Evolutionary conservation across 2,888 invertebrate species (phyloP).

Genomic region (Acutogordius australiensis): DNA sequence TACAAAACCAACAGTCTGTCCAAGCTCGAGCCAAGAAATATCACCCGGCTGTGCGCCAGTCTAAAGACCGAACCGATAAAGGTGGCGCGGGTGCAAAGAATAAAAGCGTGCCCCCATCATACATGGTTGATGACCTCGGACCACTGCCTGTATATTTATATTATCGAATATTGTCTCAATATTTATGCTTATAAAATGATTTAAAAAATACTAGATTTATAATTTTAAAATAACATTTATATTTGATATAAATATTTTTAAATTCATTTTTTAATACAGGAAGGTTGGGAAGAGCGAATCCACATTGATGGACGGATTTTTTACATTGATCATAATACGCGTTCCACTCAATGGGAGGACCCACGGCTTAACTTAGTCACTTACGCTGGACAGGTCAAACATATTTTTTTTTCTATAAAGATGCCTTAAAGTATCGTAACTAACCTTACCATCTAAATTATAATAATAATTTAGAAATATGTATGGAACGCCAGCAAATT

Average conservation of each 20-base stretch:
- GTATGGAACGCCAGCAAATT: too few species aligned
- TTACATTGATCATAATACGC: slow-evolving; percentile 88
- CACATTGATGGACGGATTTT: slow-evolving; percentile 85
- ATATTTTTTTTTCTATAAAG: too few species aligned
- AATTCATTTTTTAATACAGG: slow-evolving; percentile 24
- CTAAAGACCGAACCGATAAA: too few species aligned
- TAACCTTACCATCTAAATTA: not conserved
- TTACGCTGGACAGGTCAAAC: slow-evolving; percentile 74
- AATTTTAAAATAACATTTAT: not conserved
- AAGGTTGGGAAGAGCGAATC: slow-evolving; percentile 89
- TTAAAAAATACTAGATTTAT: not conserved
- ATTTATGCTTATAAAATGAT: slow-evolving; percentile 9
- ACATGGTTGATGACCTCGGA: slow-evolving; percentile 46
- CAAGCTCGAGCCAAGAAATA: too few species aligned
- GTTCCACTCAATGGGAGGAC: slow-evolving; percentile 96
- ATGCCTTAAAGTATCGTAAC: not conserved
- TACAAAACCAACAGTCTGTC: too few species aligned
- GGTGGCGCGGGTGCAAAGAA: too few species aligned
- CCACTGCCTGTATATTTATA: slow-evolving; percentile 39
- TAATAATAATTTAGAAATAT: slow-evolving; percentile 5
- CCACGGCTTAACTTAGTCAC: slow-evolving; percentile 47
- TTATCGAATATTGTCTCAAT: slow-evolving; percentile 6
- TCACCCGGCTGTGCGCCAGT: too few species aligned
- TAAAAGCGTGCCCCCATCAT: not conserved
- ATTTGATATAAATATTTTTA: not conserved